Percentiles rank a stretch among this genome's conserved stretches.
These are phyloP conservation scores for Scolopax bukidnonensis DNA, from an alignment of 2,797 vertebrate genomes.

Conservation along the genomic window DNA sequence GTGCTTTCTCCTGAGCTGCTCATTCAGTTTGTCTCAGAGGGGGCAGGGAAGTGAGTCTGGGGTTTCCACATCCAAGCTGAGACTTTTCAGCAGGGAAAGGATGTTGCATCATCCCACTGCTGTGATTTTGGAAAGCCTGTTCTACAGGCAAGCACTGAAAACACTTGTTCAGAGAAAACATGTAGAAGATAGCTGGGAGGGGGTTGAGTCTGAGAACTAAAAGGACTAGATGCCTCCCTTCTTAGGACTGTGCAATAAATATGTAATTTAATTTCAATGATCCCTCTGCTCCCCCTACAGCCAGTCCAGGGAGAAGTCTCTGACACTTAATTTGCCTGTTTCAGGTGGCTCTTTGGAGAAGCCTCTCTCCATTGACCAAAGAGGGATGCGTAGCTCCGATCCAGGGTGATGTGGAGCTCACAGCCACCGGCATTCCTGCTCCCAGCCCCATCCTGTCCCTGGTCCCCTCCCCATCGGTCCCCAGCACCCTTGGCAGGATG, in stretches of 20 bases:
- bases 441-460: not conserved
- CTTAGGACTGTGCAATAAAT: not conserved
- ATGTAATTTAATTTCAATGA: not conserved
- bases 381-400: fast-evolving
- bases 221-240: not conserved
- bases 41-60: not conserved
- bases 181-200: not conserved
- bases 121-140: not conserved
- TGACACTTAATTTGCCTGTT: not conserved
- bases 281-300: not conserved
- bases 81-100: not conserved
- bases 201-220: not conserved
- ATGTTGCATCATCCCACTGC: not conserved
- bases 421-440: not conserved
- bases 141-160: not conserved
- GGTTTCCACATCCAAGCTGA: not conserved
- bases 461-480: not conserved
- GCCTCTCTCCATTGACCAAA: not conserved
- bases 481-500: not conserved
- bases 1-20: not conserved
- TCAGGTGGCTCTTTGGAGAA: not conserved
- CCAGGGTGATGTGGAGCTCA: not conserved
- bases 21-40: fast-evolving
- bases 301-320: not conserved
- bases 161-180: not conserved